phyloP scores from a whole-genome alignment of 2,888 invertebrate species.

The Aphidoletes aphidimyza region DNA sequence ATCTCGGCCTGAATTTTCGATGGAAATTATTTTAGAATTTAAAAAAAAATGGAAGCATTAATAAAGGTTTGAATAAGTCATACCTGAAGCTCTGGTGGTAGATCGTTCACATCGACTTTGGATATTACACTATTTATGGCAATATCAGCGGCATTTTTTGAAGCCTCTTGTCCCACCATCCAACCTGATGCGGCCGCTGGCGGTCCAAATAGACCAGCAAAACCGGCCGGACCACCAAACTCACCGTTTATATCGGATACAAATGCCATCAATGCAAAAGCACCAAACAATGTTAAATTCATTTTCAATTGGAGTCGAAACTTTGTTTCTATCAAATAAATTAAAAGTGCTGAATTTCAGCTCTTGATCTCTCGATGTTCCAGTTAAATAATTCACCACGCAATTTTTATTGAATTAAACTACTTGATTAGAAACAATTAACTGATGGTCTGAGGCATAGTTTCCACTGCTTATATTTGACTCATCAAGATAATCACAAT shows the following conservation, averaged over 20 bases:
- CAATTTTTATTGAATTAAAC: too few relatives aligned
- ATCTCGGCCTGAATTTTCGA: neutral
- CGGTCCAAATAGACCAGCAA: neutral
- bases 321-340: neutral
- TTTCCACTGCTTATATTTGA: too few relatives aligned
- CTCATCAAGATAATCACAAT: too few relatives aligned
- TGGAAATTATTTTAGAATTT: neutral
- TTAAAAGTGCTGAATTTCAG: neutral
- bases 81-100: slow-evolving; percentile 38
- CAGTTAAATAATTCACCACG: too few relatives aligned
- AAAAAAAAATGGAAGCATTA: neutral
- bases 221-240: neutral
- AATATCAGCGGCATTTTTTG: neutral
- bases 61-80: neutral
- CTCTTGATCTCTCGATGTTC: too few relatives aligned
- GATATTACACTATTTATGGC: neutral
- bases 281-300: slow-evolving; percentile 38
- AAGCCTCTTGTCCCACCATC: neutral
- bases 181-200: neutral
- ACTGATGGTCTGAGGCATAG: too few relatives aligned
- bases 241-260: neutral
- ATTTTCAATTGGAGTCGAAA: neutral
- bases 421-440: too few relatives aligned
- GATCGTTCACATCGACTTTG: neutral
- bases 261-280: neutral